Base-by-base conservation (phyloP, 1,140 invertebrate species). In the Amphibalanus amphitrite region DNA sequence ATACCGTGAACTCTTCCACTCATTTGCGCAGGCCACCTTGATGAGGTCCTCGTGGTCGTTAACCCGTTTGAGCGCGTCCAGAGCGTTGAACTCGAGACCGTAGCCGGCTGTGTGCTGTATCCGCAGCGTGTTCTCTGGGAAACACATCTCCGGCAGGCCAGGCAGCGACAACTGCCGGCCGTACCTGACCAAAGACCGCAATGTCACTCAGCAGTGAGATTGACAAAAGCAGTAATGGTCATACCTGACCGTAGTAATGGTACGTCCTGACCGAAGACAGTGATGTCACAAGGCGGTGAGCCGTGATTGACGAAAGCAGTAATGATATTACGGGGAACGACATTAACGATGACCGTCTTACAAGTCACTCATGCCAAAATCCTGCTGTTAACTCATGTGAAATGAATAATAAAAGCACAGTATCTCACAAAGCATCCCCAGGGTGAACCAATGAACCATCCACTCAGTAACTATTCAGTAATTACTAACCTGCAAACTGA, bases 111-210 rank as follows among this genome's bases (percentile, higher is more conserved):
- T 81, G 78, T 93, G 89, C 69, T 81, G 80, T 3, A 95, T 77
- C 64, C 79, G 81, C 20, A 97, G 81, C 74, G 86, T 80, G 78
- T 96, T 97, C 75, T 91, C 90, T 28, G 92, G 91, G 85, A 98
- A 99, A 26, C 97, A 90, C 95, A 99, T 98, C 78, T 98, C 96
- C 26, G 96, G 96, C 74, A 97, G 84, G 79, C 96, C 92, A 59
- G 93, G 92, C 74, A 98, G 82, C 74, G 86, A 82, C 69, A 98
- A 80, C 28, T 88, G 83, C 73, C 84, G 83, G 74, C 86, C 88
- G 79, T 88, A 97, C 75, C 90, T 92, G 77, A 72, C 64, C 38
- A 17, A n/a, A n/a, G n/a, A n/a, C n/a, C n/a, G n/a, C n/a, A n/a
- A n/a, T n/a, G n/a, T n/a, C n/a, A n/a, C n/a, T n/a, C n/a, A n/a